Evolutionary conservation across 1,140 invertebrate genomes (phyloP), one percentile per base, ranked within the genome.

Genomic region (Drosophila tsacasi): DNA sequence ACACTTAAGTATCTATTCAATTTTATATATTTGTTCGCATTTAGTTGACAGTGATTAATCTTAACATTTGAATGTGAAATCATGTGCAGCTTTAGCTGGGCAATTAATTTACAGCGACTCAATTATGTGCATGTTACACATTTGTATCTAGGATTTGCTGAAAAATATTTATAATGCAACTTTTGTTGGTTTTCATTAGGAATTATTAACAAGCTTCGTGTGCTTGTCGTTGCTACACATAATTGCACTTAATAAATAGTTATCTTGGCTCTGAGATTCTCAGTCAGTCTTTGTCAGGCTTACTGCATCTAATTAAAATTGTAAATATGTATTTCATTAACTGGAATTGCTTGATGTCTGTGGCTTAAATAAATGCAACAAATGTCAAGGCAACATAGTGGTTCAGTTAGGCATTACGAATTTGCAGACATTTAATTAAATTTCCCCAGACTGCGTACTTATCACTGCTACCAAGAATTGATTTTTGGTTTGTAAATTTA

Each of bases 21-120:
- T 66, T 86, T 71, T 72, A 68, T 73, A 65, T 23, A 76, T 78
- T 68, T 67, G 63, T 61, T 68, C 73, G 74, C 62, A 63, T 82
- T 87, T 89, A 78, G 77, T 81, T 90, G 84, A 87, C 84, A 87
- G 85, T 89, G 84, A 89, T 87, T 76, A 87, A 87, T 90, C 85
- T 87, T 69, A 84, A 59, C 69, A 83, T 81, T 89, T 89, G 73
- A 69, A 79, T 85, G 82, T 61, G 52, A 69, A 83, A 71, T 81
- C 74, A 67, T 67, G 79, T 58, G 66, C 39, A 72, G 46, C 74
- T 64, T 23, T 25, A 66, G 54, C 54, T 40, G 23, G 25, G 15
- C 68, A 75, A 89, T 81, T 81, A 52, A 76, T 89, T 89, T 71
- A 40, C 54, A 49, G 37, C 47, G 37, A 47, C 46, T 72, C 62